Conservation (phyloP, 1,140 invertebrate species). For the Brachionus sp. region DNA sequence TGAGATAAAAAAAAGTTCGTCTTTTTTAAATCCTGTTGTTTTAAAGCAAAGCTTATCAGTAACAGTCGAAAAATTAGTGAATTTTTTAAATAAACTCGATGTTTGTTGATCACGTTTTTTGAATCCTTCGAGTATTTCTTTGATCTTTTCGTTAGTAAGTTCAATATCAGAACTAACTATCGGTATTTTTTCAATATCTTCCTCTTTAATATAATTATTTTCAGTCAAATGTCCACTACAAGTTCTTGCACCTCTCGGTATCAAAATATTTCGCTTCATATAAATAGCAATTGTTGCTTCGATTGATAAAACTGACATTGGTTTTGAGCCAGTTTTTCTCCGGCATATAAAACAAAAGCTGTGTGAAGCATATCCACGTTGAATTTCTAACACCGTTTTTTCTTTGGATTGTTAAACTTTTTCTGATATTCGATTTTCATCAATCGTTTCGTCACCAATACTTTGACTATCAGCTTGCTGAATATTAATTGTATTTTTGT, state of each 20-base stretch:
- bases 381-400: not conserved
- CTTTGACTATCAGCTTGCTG: not conserved
- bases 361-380: not conserved
- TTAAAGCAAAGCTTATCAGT: not conserved
- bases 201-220: not conserved
- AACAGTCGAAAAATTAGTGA: not conserved
- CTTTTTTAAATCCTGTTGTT: slow-evolving; percentile 7
- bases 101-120: not conserved
- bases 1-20: not conserved
- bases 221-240: not conserved
- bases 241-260: too few species aligned
- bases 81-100: not conserved
- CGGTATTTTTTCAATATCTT: not conserved
- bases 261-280: too few species aligned
- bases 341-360: not conserved
- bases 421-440: not conserved
- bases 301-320: not conserved
- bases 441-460: not conserved
- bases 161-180: not conserved
- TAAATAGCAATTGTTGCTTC: too few species aligned
- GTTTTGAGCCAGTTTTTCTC: not conserved
- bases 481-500: not conserved
- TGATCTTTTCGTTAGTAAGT: not conserved
- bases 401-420: not conserved
- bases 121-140: not conserved